A percentile compares a stretch with the other conserved stretches of the same genome.
Conservation (phyloP, 2,113 vertebrate species). For the Gallinago paraguaiae region DNA sequence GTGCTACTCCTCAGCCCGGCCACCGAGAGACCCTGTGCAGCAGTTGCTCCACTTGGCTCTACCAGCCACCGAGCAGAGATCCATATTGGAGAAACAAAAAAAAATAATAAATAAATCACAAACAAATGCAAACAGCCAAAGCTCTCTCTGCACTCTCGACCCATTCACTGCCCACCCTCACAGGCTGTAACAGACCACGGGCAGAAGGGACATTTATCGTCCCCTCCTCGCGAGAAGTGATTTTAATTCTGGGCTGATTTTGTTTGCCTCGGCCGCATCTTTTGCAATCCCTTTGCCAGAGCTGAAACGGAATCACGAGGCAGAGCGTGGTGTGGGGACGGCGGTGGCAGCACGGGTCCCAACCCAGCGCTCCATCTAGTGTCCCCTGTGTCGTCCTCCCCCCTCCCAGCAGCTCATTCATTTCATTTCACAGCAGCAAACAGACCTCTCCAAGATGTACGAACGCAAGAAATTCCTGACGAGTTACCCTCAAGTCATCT, state of each 20-base stretch:
- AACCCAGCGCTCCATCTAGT: constrained; percentile 53
- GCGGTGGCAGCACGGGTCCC: background rate
- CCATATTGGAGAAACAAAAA: background rate
- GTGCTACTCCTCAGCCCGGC: background rate
- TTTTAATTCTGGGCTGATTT: background rate
- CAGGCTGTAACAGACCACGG: background rate
- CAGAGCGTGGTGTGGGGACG: background rate
- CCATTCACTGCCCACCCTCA: background rate
- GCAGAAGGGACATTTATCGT: background rate
- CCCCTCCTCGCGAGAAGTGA: background rate
- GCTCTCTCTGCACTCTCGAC: background rate
- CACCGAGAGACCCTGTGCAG: background rate
- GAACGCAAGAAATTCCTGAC: background rate
- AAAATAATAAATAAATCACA: background rate
- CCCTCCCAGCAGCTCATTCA: background rate
- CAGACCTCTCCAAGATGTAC: background rate
- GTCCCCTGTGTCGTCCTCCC: background rate
- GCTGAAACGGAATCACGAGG: background rate
- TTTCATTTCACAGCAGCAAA: background rate
- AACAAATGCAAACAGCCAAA: background rate
- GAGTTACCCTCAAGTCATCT: constrained; percentile 22
- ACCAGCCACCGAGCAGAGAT: background rate
- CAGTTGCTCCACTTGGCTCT: constrained; percentile 18
- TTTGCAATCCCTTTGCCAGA: constrained; percentile 10
- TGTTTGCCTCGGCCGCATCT: background rate